phyloP scores from a whole-genome alignment of 2,113 vertebrate species.

The Periophthalmodon schlosseri region DNA sequence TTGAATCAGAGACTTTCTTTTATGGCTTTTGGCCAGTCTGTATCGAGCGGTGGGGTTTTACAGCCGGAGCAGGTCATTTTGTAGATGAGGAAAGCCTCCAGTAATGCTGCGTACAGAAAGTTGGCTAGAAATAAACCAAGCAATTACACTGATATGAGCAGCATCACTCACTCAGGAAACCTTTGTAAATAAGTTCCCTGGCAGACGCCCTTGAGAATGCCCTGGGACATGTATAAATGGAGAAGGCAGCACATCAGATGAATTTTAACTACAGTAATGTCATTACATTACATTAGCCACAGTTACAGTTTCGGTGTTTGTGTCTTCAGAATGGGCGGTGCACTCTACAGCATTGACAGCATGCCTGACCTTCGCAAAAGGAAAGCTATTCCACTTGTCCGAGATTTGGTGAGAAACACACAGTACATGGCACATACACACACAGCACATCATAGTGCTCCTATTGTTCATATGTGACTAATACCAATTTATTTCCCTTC shows the following conservation, averaged over 20 bases:
- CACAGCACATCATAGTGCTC: background rate
- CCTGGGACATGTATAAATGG: constrained; percentile 13
- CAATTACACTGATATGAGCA: constrained; percentile 32
- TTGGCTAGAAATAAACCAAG: constrained; percentile 37
- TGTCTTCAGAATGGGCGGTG: constrained; percentile 87
- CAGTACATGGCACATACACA: background rate
- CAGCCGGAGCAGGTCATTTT: constrained; percentile 53
- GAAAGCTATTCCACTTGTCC: constrained; percentile 93
- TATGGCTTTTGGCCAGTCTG: constrained; percentile 57
- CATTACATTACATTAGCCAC: background rate
- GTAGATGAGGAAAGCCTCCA: constrained; percentile 47
- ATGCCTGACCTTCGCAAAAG: constrained; percentile 98
- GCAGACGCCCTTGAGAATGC: constrained; percentile 31
- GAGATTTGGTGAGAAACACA: constrained; percentile 89
- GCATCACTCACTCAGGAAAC: constrained; percentile 13
- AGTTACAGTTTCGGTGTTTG: constrained; percentile 23
- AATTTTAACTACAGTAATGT: constrained; percentile 6
- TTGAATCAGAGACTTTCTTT: constrained; percentile 33
- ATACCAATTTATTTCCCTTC: background rate
- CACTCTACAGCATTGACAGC: constrained; percentile 98
- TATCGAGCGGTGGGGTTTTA: constrained; percentile 49
- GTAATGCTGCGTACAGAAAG: constrained; percentile 44
- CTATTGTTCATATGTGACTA: background rate
- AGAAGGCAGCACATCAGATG: constrained; percentile 6
- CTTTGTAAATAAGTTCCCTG: constrained; percentile 34